phyloP scores from a whole-genome alignment of 2,888 invertebrate species.

The Drosophila crucigera region DNA sequence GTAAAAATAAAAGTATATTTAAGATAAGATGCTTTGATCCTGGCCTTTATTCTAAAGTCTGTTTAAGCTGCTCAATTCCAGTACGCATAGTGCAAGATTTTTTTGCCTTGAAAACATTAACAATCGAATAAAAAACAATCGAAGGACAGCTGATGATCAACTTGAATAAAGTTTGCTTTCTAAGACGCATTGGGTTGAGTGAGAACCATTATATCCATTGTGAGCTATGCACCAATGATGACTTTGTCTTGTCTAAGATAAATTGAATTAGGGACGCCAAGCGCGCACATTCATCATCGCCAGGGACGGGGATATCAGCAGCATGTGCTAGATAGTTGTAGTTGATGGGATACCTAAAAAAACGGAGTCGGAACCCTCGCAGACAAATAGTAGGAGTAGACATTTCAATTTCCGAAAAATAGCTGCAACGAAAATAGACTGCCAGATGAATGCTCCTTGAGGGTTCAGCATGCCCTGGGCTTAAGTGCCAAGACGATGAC shows the following conservation, averaged over 20 bases:
- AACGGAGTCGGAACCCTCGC: slow-evolving; percentile 57
- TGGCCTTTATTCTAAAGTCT: neutral
- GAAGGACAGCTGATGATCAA: slow-evolving; percentile 60
- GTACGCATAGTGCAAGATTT: slow-evolving; percentile 12
- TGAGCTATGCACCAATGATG: slow-evolving; percentile 47
- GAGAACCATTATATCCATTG: slow-evolving; percentile 62
- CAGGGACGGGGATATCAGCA: slow-evolving; percentile 9
- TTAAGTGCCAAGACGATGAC: slow-evolving; percentile 50
- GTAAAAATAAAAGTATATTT: neutral
- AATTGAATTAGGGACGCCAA: slow-evolving; percentile 78
- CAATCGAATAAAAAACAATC: slow-evolving; percentile 57
- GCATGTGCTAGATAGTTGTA: slow-evolving; percentile 68
- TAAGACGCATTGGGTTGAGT: slow-evolving; percentile 24
- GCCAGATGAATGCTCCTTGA: slow-evolving; percentile 63
- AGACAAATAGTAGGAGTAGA: slow-evolving; percentile 78
- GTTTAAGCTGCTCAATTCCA: slow-evolving; percentile 4
- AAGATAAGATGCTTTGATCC: neutral
- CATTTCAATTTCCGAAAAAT: slow-evolving; percentile 75
- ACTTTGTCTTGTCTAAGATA: slow-evolving; percentile 80
- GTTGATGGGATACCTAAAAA: slow-evolving; percentile 48
- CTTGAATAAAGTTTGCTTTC: slow-evolving; percentile 31
- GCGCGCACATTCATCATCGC: slow-evolving; percentile 77
- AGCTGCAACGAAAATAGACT: slow-evolving; percentile 57
- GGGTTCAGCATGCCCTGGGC: slow-evolving; percentile 24
- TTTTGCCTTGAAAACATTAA: slow-evolving; percentile 21